Percentiles rank a stretch among this genome's conserved stretches.
phyloP scores from a whole-genome alignment of 37 sponge, comb jelly and placozoan species.

The Eunapius fragilis region DNA sequence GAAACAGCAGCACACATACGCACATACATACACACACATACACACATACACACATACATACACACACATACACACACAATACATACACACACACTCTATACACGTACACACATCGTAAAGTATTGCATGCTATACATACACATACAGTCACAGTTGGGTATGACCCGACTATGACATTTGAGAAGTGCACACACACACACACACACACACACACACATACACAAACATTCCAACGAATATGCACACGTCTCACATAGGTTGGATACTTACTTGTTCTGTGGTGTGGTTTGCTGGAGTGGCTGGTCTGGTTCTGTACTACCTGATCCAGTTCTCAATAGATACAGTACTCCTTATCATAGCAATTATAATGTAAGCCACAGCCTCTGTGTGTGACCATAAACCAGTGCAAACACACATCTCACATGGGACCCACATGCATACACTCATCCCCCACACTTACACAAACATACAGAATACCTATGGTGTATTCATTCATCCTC shows the following conservation, averaged over 20 bases:
- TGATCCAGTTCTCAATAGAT: background rate
- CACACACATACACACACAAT: no score
- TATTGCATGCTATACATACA: no score
- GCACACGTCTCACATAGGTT: background rate
- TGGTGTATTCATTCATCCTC: background rate
- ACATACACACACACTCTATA: no score
- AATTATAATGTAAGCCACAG: background rate
- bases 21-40: no score
- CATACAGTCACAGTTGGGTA: no score
- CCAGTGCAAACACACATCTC: no score
- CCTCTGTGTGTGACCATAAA: background rate
- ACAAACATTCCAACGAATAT: no score
- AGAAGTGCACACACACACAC: no score
- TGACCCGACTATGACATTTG: no score
- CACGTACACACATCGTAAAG: no score
- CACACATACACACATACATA: no score
- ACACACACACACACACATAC: no score
- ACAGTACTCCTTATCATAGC: background rate
- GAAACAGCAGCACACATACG: background rate
- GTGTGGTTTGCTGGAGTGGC: slow-evolving; percentile 11
- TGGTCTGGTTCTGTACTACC: background rate
- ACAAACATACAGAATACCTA: background rate
- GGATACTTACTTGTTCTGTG: background rate
- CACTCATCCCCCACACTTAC: background rate
- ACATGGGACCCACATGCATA: background rate